These are phyloP conservation scores for Brachypteracias leptosomus DNA, from an alignment of 2,113 vertebrate genomes.

Conservation along the genomic window DNA sequence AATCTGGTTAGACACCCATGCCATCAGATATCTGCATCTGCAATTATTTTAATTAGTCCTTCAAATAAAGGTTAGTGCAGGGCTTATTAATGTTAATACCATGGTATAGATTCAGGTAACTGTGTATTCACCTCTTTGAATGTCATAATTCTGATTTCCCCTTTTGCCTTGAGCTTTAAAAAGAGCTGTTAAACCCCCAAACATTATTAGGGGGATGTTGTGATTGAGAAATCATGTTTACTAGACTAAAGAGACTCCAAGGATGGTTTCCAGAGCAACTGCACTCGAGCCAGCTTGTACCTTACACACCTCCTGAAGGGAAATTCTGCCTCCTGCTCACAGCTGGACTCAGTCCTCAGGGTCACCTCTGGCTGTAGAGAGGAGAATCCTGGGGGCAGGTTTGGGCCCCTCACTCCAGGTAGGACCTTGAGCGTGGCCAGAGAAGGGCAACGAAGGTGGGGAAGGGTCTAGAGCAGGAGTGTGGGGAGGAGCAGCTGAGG, in stretches of 20 bases:
- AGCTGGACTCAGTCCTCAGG: background rate
- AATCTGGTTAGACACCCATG: background rate
- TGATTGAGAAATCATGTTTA: constrained; percentile 25
- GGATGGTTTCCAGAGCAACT: constrained; percentile 19
- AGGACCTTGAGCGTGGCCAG: background rate
- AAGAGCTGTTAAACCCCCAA: background rate
- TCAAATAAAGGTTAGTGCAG: background rate
- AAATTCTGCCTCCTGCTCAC: background rate
- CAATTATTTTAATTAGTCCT: constrained; percentile 25
- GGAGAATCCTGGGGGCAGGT: background rate
- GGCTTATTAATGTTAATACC: background rate
- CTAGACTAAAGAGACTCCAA: background rate
- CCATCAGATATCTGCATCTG: background rate
- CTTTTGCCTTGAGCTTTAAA: background rate
- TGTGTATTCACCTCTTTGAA: background rate
- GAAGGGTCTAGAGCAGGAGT: too few relatives aligned
- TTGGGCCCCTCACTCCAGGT: background rate
- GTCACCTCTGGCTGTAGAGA: background rate
- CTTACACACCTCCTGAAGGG: background rate
- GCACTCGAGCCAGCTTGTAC: background rate
- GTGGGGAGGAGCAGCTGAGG: too few relatives aligned
- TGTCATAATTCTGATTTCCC: background rate
- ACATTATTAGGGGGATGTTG: constrained; percentile 1
- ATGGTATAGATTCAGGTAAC: background rate
- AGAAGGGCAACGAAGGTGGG: too few relatives aligned